Evolutionary conservation across 2,113 vertebrate species (phyloP).

Genomic region (Grus americana): DNA sequence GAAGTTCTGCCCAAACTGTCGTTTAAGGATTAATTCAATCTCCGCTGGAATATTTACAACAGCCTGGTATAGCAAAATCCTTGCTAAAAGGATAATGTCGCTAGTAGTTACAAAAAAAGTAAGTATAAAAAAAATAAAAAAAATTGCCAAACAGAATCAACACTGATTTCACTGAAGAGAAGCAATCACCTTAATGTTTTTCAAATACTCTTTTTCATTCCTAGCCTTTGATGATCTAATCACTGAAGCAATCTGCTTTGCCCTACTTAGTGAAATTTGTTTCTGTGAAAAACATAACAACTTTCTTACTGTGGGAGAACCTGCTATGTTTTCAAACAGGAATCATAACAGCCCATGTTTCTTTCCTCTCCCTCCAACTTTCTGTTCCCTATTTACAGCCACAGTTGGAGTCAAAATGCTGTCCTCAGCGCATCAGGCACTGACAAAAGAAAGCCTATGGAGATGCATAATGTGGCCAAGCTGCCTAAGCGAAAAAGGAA

Average conservation of each 20-base stretch:
- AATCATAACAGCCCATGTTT: neutral
- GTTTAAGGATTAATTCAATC: neutral
- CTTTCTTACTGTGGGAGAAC: neutral
- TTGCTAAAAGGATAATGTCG: neutral
- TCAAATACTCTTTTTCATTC: neutral
- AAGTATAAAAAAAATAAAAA: neutral
- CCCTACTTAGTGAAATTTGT: neutral
- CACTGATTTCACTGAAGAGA: neutral
- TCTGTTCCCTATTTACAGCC: neutral
- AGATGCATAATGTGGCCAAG: neutral
- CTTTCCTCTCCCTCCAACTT: neutral
- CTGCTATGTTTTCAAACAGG: neutral
- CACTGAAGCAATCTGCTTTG: conserved; percentile 21
- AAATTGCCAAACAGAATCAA: neutral
- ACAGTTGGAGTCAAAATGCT: neutral
- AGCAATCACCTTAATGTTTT: conserved; percentile 16
- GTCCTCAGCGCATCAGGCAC: neutral
- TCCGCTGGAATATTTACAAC: neutral
- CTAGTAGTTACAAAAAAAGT: neutral
- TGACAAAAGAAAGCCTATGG: neutral
- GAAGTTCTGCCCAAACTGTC: neutral
- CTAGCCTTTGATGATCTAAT: conserved; percentile 17
- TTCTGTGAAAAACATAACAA: neutral
- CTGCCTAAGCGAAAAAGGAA: neutral
- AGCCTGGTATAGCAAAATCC: neutral